Percentiles rank a stretch among this genome's conserved stretches.
Conservation (phyloP, 1,140 invertebrate species). For the Artemia franciscana region DNA sequence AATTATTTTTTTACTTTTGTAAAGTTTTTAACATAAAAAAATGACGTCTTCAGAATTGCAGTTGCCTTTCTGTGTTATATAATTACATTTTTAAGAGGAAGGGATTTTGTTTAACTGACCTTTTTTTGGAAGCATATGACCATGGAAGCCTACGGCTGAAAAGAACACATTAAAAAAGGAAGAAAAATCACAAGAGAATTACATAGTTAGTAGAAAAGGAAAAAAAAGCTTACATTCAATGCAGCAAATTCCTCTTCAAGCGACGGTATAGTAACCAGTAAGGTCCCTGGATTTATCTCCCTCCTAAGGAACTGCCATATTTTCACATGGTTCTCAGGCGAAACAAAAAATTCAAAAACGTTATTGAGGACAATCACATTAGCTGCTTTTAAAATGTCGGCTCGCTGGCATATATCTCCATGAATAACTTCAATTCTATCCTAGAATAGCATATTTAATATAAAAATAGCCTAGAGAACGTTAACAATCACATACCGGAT, state of each 20-base stretch:
- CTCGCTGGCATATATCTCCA: constrained; percentile 28
- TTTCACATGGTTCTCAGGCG: constrained; percentile 26
- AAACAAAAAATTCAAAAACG: constrained; percentile 37
- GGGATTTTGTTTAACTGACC: no score
- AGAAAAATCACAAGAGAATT: no score
- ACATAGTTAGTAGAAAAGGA: no score
- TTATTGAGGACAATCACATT: constrained; percentile 36
- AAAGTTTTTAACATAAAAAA: no score
- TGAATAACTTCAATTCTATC: constrained; percentile 30
- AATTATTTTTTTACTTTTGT: no score
- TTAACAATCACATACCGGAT: not conserved
- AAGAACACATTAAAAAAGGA: no score
- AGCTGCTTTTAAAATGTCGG: constrained; percentile 27
- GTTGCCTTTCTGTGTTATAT: no score
- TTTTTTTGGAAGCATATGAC: no score
- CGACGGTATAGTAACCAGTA: constrained; percentile 30
- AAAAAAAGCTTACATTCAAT: constrained; percentile 25
- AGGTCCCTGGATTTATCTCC: constrained; percentile 27
- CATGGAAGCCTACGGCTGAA: no score
- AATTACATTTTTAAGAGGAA: no score
- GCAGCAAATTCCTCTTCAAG: constrained; percentile 26
- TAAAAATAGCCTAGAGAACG: not conserved
- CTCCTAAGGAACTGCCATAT: constrained; percentile 33
- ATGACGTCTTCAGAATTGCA: no score
- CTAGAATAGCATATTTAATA: constrained; percentile 17